Percentiles rank a stretch among this genome's conserved stretches.
phyloP scores from a whole-genome alignment of 2,888 invertebrate species.

The Amphimallon solstitiale region DNA sequence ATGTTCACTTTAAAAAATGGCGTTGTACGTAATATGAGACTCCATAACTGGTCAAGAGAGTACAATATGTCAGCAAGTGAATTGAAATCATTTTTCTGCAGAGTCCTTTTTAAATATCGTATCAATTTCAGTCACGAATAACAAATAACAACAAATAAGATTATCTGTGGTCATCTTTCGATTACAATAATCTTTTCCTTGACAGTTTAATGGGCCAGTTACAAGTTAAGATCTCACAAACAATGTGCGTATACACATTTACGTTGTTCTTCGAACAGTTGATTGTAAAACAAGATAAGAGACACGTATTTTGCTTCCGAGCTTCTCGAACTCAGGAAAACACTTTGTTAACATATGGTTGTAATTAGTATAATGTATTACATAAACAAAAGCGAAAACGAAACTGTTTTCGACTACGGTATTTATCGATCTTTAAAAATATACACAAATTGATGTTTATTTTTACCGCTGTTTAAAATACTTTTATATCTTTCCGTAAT shows the following conservation, averaged over 20 bases:
- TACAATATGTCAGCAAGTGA: no score
- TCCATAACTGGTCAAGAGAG: no score
- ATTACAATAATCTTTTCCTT: constrained; percentile 9
- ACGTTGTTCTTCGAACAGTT: constrained; percentile 12
- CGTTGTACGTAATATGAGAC: no score
- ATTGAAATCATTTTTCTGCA: no score
- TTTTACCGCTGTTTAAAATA: no score
- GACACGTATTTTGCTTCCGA: constrained; percentile 7
- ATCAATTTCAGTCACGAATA: constrained; percentile 17
- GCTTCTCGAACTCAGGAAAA: background rate
- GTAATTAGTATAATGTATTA: constrained; percentile 13
- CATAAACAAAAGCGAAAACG: background rate
- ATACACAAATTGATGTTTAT: no score
- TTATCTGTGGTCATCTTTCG: constrained; percentile 6
- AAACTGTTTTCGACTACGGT: no score
- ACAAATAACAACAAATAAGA: constrained; percentile 18
- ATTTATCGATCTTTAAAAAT: no score
- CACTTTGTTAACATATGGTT: background rate
- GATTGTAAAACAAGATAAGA: constrained; percentile 8
- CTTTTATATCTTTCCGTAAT: no score
- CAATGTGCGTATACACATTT: constrained; percentile 5
- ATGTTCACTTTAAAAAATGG: no score
- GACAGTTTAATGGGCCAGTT: constrained; percentile 10
- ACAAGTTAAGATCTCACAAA: constrained; percentile 16
- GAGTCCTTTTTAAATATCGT: background rate